Conservation (phyloP, 2,888 invertebrate genomes). For the Frankliniella intonsa region DNA sequence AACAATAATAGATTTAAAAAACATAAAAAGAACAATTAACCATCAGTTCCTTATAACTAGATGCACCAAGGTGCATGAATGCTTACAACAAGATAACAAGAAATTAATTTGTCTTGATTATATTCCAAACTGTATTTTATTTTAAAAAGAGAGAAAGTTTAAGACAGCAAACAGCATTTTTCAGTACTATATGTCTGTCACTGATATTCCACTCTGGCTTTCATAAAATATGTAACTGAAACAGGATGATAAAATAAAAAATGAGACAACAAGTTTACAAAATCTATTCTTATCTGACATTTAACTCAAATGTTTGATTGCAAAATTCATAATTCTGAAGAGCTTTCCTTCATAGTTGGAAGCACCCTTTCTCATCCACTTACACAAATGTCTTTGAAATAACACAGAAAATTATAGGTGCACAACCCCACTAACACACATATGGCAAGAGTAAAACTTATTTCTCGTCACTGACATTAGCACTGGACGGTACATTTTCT, state of each 20-base stretch:
- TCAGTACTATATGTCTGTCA: not conserved
- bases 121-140: not conserved
- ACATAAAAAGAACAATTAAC: not conserved
- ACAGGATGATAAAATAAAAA: slow-evolving; percentile 5
- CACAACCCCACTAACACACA: not conserved
- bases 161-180: not conserved
- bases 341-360: not conserved
- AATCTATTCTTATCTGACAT: not conserved
- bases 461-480: slow-evolving; percentile 1
- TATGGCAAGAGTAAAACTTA: not conserved
- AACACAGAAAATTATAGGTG: not conserved
- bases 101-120: not conserved
- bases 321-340: not conserved
- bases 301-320: not conserved
- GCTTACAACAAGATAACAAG: slow-evolving; percentile 23
- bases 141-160: not conserved
- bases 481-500: not conserved
- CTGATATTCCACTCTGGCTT: not conserved
- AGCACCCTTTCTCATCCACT: not conserved
- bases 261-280: not conserved
- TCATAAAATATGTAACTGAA: not conserved
- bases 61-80: not conserved
- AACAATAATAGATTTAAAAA: not conserved
- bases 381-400: not conserved
- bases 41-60: not conserved